Base-by-base conservation (phyloP, 2,797 vertebrate genomes). In the Microctenopoma stevenorrisi region DNA sequence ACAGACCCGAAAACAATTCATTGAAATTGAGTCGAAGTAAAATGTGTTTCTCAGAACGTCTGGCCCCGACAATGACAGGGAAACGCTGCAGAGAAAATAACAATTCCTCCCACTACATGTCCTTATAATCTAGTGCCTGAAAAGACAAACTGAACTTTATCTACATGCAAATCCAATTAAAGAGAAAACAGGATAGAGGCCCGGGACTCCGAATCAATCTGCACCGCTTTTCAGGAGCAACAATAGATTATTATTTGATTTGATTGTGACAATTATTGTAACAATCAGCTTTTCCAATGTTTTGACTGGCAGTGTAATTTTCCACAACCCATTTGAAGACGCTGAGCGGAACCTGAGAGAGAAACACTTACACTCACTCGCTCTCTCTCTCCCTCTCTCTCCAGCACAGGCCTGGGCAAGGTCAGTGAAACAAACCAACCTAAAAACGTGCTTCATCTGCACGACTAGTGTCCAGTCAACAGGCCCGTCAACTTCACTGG, bases 261-360 rank as follows among this genome's bases (percentile, higher is more conserved):
- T 86, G 81, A 92, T 88, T 83, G 76, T 58, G 68, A 71, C 81
- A 90, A 90, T 90, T 91, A 91, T 79, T 78, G 75, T 76, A 79
- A 81, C 56, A 3, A 82, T 76, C 67, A 33, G 56, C 72, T 33
- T 65, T 71, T 83, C 71, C 83, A 90, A 66, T 88, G 87, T 68
- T 72, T 73, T 80, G 86, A 89, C 74, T 78, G 84, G 73, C 71
- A 47, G 64, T 40, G 71, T 80, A 87, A 86, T 90, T 91, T 86
- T 76, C 75, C 15, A 6, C 64, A 76, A 42, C 62, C 38, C 43
- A 72, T 80, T 81, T 83, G 78, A 80, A 79, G 74, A 76, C 25
- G 0, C 68, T 56, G 28, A 28, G 53, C 66, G 49, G 25, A 71
- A 54, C 48, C 73, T 73, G 79, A 53, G 53, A 68, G 33, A 74